Evolutionary conservation across 1,140 invertebrate genomes (phyloP).

Genomic region (Armadillidium nasatum): DNA sequence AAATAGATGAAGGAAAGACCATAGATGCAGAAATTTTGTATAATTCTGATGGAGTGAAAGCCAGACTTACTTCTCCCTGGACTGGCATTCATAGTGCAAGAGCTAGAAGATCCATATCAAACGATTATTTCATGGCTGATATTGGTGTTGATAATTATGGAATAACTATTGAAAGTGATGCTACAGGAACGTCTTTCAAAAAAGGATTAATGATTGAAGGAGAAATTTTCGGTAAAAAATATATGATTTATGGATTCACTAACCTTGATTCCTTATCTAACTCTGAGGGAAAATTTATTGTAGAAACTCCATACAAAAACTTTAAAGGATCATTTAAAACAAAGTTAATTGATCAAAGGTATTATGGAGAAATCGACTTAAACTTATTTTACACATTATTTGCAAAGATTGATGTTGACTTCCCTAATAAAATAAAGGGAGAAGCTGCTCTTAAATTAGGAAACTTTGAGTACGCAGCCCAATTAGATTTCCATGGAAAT

Average conservation of each 20-base stretch:
- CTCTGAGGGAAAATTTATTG: slow-evolving; percentile 37
- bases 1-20: slow-evolving; percentile 28
- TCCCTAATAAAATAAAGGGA: neutral
- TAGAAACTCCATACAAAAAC: slow-evolving; percentile 33
- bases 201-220: slow-evolving; percentile 33
- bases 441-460: neutral
- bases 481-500: neutral
- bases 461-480: neutral
- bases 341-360: neutral
- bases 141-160: slow-evolving; percentile 38
- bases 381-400: neutral
- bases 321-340: slow-evolving; percentile 28
- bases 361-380: neutral
- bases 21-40: slow-evolving; percentile 34
- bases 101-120: slow-evolving; percentile 31
- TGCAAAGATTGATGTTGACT: neutral
- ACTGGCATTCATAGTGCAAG: slow-evolving; percentile 32
- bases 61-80: slow-evolving; percentile 25
- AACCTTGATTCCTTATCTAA: slow-evolving; percentile 30
- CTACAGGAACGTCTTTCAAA: slow-evolving; percentile 26
- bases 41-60: slow-evolving; percentile 39
- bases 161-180: slow-evolving; percentile 33
- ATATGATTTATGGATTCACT: slow-evolving; percentile 30
- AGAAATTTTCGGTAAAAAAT: slow-evolving; percentile 35
- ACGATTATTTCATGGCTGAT: slow-evolving; percentile 37